Evolutionary conservation across 2,113 vertebrate genomes (phyloP), one percentile per base, ranked within the genome.

Genomic region (Mastomys coucha): DNA sequence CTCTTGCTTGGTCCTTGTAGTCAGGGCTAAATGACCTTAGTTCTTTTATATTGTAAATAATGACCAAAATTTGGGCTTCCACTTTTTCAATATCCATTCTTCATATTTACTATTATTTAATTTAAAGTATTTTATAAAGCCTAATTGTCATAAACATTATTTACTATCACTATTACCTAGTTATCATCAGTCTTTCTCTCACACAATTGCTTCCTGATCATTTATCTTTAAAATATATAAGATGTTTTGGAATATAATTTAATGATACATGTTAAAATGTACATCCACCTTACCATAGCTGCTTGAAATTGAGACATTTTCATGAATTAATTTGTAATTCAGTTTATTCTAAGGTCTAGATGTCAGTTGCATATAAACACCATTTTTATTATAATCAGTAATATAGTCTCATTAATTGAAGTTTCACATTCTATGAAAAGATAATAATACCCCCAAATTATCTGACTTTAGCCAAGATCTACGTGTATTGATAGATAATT

Each of bases 301-400:
- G 78, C 26, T 91, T 95, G 39, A 78, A 96, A 76, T 77, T 94
- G 77, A 36, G 11, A 94, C 53, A 4, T 91, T 84, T 31, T 39
- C 36, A 72, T 80, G 60, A 87, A 91, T 82, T 96, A 93, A 81
- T 70, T 91, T 96, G 36, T 87, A 36, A 67, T 53, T 89, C 95
- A 39, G 17, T 80, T 95, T 93, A 70, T 42, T 87, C 58, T 49
- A 90, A 65, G 45, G 20, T 78, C 33, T 80, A 45, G 5, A 42
- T 76, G 80, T 85, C 42, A 94, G 51, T 89, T 92, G 81, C 51
- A 92, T 51, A 56, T 93, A 81, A 93, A 96, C 81, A 39, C 75
- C 26, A 76, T 88, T 95, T 96, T 96, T 91, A 72, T 92, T 96
- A 63, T 91, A 89, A 89, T 95, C 58, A 87, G 42, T 82, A 91